These are phyloP conservation scores for Dolichoris vasculosae DNA, from an alignment of 1,140 invertebrate species.

Conservation along the genomic window DNA sequence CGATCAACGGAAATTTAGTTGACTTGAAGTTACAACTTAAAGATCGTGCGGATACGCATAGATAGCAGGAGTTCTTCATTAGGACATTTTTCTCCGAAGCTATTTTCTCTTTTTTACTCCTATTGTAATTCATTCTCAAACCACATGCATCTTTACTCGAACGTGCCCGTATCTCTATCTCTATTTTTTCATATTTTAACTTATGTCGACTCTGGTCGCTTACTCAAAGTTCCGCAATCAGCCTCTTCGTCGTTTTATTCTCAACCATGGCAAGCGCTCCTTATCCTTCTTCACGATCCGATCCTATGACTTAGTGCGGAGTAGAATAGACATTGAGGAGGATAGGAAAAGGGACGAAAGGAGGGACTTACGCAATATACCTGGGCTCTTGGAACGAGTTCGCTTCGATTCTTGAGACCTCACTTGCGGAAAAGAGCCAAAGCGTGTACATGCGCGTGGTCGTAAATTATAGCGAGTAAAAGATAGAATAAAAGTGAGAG, in stretches of 20 bases:
- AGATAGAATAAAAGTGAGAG: neutral
- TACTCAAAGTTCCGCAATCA: neutral
- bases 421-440: slow-evolving; percentile 25
- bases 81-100: slow-evolving; percentile 43
- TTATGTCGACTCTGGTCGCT: neutral
- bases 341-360: slow-evolving; percentile 1
- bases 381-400: neutral
- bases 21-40: too few relatives aligned
- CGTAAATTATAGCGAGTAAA: slow-evolving; percentile 36
- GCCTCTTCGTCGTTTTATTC: neutral
- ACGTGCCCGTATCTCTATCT: neutral
- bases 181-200: neutral
- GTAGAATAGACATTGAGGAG: neutral
- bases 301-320: slow-evolving; percentile 12
- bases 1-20: slow-evolving; percentile 28
- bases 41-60: too few relatives aligned
- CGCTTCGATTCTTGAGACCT: neutral
- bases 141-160: slow-evolving; percentile 13
- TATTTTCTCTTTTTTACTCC: neutral
- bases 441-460: neutral
- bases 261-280: neutral
- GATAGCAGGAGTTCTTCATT: slow-evolving; percentile 51
- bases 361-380: slow-evolving; percentile 29
- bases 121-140: neutral
- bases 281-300: slow-evolving; percentile 9